Conservation (phyloP, 2,797 vertebrate genomes). For the Sebastes elongatus region DNA sequence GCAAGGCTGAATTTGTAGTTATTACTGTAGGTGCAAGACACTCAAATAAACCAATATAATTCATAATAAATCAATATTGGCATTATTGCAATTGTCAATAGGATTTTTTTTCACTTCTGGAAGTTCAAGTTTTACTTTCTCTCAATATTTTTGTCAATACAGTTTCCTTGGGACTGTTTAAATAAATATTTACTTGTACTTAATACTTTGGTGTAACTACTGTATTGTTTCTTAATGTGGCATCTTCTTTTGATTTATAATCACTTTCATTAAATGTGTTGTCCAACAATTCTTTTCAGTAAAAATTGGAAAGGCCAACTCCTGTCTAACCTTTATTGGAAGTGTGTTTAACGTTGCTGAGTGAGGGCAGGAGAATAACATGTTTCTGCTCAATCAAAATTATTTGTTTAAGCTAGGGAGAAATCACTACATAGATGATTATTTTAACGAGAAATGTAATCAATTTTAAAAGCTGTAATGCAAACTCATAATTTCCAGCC, state of each 20-base stretch:
- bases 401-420: neutral
- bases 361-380: neutral
- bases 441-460: neutral
- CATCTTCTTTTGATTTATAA: neutral
- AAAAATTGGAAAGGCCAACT: neutral
- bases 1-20: no score
- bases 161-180: no score
- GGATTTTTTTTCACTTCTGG: neutral
- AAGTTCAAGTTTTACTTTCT: no score
- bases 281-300: neutral
- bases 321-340: neutral
- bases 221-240: neutral
- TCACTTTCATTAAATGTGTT: neutral
- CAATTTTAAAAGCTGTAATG: neutral
- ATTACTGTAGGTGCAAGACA: no score
- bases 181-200: no score
- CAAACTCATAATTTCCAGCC: neutral
- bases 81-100: neutral
- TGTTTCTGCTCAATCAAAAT: neutral
- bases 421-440: neutral
- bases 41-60: neutral
- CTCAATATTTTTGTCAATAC: no score
- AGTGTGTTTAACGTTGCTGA: neutral
- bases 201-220: neutral
- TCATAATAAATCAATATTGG: neutral